Conservation (phyloP, 2,113 vertebrate species). For the Solenodon paradoxus region DNA sequence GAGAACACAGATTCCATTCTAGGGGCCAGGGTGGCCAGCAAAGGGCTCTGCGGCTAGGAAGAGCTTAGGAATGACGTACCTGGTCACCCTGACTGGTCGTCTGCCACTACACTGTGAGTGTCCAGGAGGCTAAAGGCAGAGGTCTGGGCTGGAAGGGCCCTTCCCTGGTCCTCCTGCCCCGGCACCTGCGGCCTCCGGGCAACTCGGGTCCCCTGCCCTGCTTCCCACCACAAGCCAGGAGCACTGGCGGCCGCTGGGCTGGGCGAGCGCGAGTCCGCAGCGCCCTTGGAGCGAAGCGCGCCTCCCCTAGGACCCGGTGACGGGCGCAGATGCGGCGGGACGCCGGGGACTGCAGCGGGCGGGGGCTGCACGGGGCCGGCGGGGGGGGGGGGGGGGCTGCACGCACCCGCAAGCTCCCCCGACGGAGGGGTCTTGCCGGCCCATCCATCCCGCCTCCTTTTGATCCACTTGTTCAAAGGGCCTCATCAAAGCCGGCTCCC, state of each 20-base stretch:
- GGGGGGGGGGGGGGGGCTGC: neutral
- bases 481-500: neutral
- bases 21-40: neutral
- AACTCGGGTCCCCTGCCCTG: neutral
- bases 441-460: neutral
- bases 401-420: no score
- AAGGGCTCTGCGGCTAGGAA: neutral
- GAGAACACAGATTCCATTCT: neutral
- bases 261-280: neutral
- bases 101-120: neutral
- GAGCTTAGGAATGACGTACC: neutral
- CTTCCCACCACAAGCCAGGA: neutral
- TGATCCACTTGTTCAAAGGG: neutral
- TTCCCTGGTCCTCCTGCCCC: neutral
- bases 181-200: neutral
- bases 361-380: neutral
- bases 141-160: neutral
- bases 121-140: neutral
- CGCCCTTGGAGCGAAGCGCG: neutral
- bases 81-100: neutral
- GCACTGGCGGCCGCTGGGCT: fast-evolving
- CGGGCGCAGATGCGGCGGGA: no score
- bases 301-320: neutral
- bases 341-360: no score
- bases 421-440: no score